phyloP scores from a whole-genome alignment of 2,888 invertebrate species.

The Halictus quadricinctus region DNA sequence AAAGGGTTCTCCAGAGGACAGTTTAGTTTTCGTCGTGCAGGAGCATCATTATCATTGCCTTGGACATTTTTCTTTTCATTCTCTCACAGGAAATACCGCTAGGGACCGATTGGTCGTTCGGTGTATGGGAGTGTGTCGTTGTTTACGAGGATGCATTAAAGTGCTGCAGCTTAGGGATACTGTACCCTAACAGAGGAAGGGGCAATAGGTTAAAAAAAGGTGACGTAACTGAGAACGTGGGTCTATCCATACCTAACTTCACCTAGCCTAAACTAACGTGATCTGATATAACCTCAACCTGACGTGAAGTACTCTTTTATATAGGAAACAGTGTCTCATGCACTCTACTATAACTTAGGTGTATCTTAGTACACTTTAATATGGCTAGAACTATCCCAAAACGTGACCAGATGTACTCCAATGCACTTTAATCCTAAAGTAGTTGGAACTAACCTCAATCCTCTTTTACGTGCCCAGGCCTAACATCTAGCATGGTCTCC shows the following conservation, averaged over 20 bases:
- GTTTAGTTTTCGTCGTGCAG: slow-evolving; percentile 54
- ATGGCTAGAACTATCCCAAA: too few relatives aligned
- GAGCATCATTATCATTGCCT: slow-evolving; percentile 57
- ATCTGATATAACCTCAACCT: too few relatives aligned
- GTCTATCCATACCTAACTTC: too few relatives aligned
- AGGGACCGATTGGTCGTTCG: slow-evolving; percentile 63
- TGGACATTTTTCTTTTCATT: slow-evolving; percentile 34
- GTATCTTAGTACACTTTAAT: too few relatives aligned
- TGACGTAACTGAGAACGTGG: not conserved
- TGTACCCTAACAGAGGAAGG: not conserved
- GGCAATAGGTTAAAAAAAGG: not conserved
- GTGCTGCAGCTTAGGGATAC: slow-evolving; percentile 30
- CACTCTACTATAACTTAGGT: too few relatives aligned
- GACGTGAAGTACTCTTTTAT: too few relatives aligned
- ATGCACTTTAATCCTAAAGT: too few relatives aligned
- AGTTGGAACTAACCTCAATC: too few relatives aligned
- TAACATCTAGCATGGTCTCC: too few relatives aligned
- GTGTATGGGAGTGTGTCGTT: slow-evolving; percentile 37
- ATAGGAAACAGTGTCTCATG: too few relatives aligned
- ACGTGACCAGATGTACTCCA: too few relatives aligned
- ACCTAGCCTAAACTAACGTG: not conserved
- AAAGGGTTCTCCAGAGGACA: slow-evolving; percentile 45
- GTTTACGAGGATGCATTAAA: slow-evolving; percentile 53
- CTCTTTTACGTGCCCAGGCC: too few relatives aligned
- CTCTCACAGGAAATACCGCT: slow-evolving; percentile 40